Base-by-base conservation (phyloP, 2,113 vertebrate species). In the Falcunculus frontatus region DNA sequence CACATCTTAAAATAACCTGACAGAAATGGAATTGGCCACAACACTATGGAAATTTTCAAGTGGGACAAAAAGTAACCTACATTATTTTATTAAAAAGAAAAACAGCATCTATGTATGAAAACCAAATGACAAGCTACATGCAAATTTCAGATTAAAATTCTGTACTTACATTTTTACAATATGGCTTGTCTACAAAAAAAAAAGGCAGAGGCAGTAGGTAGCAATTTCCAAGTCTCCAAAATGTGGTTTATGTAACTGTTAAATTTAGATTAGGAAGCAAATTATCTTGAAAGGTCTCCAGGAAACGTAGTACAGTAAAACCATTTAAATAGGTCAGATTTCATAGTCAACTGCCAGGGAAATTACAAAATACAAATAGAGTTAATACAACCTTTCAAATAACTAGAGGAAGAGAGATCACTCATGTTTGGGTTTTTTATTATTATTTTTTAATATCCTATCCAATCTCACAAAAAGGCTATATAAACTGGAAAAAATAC, bases 251-350 rank as follows among this genome's bases (percentile, higher is more conserved):
- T 95, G 92, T 95, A 97, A 97, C 92, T 96, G 92, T 96, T 97
- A 97, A 95, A 97, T 97, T 97, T 96, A 97, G 96, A 96, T 95
- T 96, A 97, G 96, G 76, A 95, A 92, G 92, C 95, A 95, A 94
- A 97, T 97, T 95, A 95, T 92, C 95, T 95, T 90, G 96, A 97
- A 97, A 97, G 95, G 95, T 97, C 94, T 97, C 93, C 95, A 97
- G 95, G 94, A 97, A 96, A 96, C 95, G 95, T 90, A 95, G 90
- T 94, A 97, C 86, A 96, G 94, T 97, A 95, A 97, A 95, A 93
- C 68, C 88, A 95, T 87, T 95, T 95, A 96, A 97, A 97, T 95
- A 97, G 96, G 96, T 97, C 96, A 97, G 81, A 93, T 95, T 96
- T 95, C 96, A 95, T 95, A 93, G 94, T 63, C 91, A 96, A 93